Evolutionary conservation across 2,797 vertebrate species (phyloP), one percentile per base, ranked within the genome.

Genomic region (Hemibagrus guttatus): DNA sequence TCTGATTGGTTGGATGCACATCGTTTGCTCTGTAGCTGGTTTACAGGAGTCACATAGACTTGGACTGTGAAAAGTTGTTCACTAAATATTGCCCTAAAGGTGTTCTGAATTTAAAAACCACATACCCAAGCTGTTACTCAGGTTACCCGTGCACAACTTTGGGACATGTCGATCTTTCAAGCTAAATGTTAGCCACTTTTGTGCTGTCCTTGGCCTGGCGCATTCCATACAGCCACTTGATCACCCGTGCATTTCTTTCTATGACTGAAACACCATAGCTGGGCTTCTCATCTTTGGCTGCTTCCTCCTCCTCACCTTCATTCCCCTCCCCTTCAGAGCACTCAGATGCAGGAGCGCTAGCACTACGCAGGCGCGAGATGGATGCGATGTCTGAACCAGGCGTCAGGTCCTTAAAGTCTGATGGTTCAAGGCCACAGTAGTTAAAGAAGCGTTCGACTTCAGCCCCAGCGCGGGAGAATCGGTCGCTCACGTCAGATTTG

Each of bases 391-490:
- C 98, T 0, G 98, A 99, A 83, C 93, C 95, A 4, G 97, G 96
- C 0, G 95, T 90, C 86, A 97, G 39, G 3, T 95, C 96, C 86
- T 93, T 93, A 26, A 98, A 90, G 86, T 99, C 97, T 2, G 96
- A 92, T 0, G 97, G 96, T 91, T 98, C 97, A 58, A 99, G 86
- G 17, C 98, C 98, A 0, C 98, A 99, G 92, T 98, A 96, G 94
- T 98, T 99, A 93, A 99, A 99, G 95, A 99, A 99, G 74, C 97
- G 97, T 87, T 99, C 98, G 35, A 98, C 93, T 87, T 99, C 97
- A 0, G 96, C 97, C 0, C 96, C 97, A 46, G 96, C 97, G 1
- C 98, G 91, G 0, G 98, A 99, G 85, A 94, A 96, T 0, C 96
- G 95, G 91, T 99, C 97, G 0, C 98, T 99, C 94, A 99, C 93